Base-by-base conservation (phyloP, 1,140 invertebrate genomes). In the Octopus bimaculoides region DNA sequence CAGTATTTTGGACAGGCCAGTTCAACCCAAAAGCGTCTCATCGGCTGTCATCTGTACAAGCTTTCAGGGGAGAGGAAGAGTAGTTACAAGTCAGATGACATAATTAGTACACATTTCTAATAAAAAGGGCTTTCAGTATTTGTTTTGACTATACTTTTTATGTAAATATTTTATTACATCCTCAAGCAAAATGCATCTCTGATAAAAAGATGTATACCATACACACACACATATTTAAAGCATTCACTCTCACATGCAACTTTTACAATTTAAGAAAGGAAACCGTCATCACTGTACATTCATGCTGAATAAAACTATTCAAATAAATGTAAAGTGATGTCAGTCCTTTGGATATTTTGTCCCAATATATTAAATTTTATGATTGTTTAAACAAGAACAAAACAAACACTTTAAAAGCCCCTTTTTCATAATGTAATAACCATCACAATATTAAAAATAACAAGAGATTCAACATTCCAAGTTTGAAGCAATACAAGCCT, bases 1-100 rank as follows among this genome's bases (percentile, higher is more conserved):
- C 41, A 41, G 26, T 41, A 75, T 75, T 52, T 75, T 5, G 74
- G 41, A 52, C 5, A 52, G 74, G 52, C 74, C 74, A 75, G 74
- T 75, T 71, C 66, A 53, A 75, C 74, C 74, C 74, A 52, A 53
- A 75, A 52, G 41, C 26, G 74, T 75, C 74, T 75, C 74, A 75
- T 75, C 74, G 66, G 66, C 66, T 75, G 74, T 75, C 74, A 75
- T 75, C 74, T 75, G 74, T 53, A 53, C 74, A 75, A 75, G 74
- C 74, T 75, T 75, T 75, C 17, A 75, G 74, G 66, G 74, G 74
- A 75, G 74, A 75, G 74, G 26, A 75, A 75, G 74, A 75, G 26
- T 52, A 75, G 74, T 75, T 75, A 74, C 20, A 75, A 17, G 26
- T 52, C 74, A 71, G 66, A 71, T 71, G 66, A 71, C 66, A 71